Conservation (phyloP, 1,140 invertebrate genomes). For the Neodiprion pinetum region DNA sequence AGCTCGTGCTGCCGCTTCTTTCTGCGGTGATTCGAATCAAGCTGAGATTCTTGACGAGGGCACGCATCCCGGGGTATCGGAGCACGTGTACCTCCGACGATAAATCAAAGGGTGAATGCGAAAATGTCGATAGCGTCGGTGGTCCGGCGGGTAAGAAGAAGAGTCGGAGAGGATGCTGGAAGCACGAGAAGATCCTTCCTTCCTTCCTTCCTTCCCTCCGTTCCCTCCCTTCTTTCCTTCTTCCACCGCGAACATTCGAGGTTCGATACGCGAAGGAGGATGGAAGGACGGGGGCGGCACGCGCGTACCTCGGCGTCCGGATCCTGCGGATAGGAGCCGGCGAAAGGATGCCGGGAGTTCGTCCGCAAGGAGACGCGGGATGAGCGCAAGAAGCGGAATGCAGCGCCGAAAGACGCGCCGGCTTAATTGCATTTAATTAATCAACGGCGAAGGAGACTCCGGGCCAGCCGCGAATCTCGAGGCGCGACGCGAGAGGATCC, state of each 20-base stretch:
- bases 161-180: background rate
- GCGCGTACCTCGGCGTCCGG: background rate
- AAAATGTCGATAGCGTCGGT: background rate
- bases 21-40: too few relatives aligned
- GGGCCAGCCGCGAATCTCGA: background rate
- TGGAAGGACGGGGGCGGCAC: background rate
- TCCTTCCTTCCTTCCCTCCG: too few relatives aligned
- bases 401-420: background rate
- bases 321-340: background rate
- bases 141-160: background rate
- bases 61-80: background rate
- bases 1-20: too few relatives aligned
- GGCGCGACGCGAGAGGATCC: background rate
- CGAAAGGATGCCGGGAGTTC: too few relatives aligned
- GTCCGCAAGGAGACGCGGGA: too few relatives aligned
- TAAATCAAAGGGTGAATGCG: background rate
- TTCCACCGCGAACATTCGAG: background rate
- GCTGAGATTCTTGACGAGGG: too few relatives aligned
- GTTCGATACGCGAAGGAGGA: background rate
- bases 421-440: constrained; percentile 6
- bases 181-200: background rate
- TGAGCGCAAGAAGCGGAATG: background rate
- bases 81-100: background rate
- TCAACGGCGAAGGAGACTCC: background rate
- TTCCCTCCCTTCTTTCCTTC: too few relatives aligned